Evolutionary conservation across 1,140 invertebrate species (phyloP), one percentile per base, ranked within the genome.

Genomic region (Saccostrea echinata): DNA sequence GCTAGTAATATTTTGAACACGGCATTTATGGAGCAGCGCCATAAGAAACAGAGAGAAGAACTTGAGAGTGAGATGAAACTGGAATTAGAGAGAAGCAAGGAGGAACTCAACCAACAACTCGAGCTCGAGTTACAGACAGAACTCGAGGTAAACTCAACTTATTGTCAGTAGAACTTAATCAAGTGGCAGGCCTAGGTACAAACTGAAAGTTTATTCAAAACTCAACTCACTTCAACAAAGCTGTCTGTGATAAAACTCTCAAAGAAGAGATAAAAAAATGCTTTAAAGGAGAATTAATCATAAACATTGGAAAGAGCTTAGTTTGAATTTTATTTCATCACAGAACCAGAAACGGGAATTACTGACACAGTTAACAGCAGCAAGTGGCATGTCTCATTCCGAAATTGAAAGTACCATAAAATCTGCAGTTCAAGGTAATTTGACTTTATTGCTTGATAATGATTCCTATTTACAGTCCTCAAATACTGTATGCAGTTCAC

Each of bases 61-160:
- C 90, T 94, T 6, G 93, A 94, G 64, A 61, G 86, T 30, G 94
- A 94, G 86, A 94, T 94, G 93, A 87, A 92, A 30, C 51, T 91
- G 6, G 94, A 94, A 82, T 64, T 94, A 64, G 92, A 94, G 85
- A 92, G 91, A 80, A 85, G 90, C 51, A 91, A 90, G 71, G 92
- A 93, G 30, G 88, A 92, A 33, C 89, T 94, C 3, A 94, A 94
- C 76, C 68, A 90, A 33, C 84, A 93, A 55, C 86, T 94, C 27
- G 92, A 94, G 88, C 57, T 61, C 0, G 90, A 94, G 35, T 87
- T 94, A 3, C 88, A 92, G 52, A 89, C 91, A 27, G 93, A 93
- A 68, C 89, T 94, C 2, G 90, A 93, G 90, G 92, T 92, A 35
- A 52, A 16, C 13, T n/a, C 12, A 64, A 27, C 33, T 64, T n/a